Conservation (phyloP, 2,888 invertebrate species). For the Parasteatoda lunata region DNA sequence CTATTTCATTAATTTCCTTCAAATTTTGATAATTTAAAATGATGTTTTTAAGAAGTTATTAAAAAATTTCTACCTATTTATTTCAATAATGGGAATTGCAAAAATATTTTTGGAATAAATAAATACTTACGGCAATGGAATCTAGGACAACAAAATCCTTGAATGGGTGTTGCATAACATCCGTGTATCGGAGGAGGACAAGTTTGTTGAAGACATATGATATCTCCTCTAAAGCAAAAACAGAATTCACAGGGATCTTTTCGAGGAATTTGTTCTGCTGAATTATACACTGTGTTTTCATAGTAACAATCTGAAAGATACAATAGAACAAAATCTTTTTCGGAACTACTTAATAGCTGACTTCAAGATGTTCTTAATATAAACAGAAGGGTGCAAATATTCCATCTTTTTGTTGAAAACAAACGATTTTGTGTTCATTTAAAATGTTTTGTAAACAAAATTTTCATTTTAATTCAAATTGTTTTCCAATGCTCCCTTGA, state of each 20-base stretch:
- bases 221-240: slow-evolving; percentile 96
- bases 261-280: slow-evolving; percentile 94
- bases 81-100: too few species aligned
- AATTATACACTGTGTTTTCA: slow-evolving; percentile 92
- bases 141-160: slow-evolving; percentile 94
- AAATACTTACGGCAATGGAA: slow-evolving; percentile 84
- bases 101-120: too few species aligned
- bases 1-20: too few species aligned
- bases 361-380: not conserved
- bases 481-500: too few species aligned
- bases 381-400: not conserved
- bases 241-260: slow-evolving; percentile 97
- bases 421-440: not conserved
- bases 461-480: too few species aligned
- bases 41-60: too few species aligned
- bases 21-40: too few species aligned
- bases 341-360: too few species aligned
- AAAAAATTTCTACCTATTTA: too few species aligned
- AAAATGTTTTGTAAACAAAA: too few species aligned
- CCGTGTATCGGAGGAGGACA: slow-evolving; percentile 94
- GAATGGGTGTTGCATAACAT: slow-evolving; percentile 94
- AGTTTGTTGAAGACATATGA: slow-evolving; percentile 94
- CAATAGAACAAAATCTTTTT: not conserved
- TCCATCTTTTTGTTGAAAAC: not conserved
- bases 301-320: slow-evolving; percentile 83